Percentiles rank a stretch among this genome's conserved stretches.
Evolutionary conservation across 1,140 invertebrate species (phyloP).

Genomic region (Zophobas morio): DNA sequence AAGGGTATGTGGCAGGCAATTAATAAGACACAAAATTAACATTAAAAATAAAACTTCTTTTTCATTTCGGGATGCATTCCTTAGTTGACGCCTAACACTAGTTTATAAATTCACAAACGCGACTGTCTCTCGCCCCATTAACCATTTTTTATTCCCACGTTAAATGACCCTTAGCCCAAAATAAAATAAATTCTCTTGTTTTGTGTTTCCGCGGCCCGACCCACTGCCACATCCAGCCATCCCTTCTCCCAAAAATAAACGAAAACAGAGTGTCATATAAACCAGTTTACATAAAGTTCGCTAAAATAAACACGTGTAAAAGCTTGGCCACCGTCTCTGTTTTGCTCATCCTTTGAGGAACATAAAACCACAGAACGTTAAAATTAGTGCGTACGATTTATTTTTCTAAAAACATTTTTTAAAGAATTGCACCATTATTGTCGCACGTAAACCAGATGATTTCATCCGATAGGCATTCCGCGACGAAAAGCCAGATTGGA

Average conservation of each 20-base stretch:
- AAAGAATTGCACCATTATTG: constrained; percentile 4
- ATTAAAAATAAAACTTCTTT: no score
- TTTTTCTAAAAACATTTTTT: constrained; percentile 13
- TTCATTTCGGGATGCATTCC: no score
- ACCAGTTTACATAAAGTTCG: constrained; percentile 18
- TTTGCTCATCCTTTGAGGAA: constrained; percentile 31
- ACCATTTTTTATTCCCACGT: no score
- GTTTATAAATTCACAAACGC: no score
- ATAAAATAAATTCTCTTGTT: no score
- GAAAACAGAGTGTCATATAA: constrained; percentile 34
- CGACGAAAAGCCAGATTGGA: background rate
- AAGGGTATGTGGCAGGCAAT: no score
- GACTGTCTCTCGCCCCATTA: no score
- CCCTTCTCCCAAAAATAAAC: constrained; percentile 11
- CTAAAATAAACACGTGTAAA: constrained; percentile 27
- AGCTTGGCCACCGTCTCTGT: constrained; percentile 16
- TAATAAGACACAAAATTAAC: no score
- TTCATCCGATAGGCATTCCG: constrained; percentile 5
- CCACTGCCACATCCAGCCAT: background rate
- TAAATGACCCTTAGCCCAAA: no score
- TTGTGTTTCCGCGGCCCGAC: no score
- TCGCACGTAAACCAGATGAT: background rate
- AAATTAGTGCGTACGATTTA: constrained; percentile 9
- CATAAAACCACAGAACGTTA: constrained; percentile 20
- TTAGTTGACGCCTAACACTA: no score